Conservation (phyloP, 2,888 invertebrate species). For the Tigriopus californicus region DNA sequence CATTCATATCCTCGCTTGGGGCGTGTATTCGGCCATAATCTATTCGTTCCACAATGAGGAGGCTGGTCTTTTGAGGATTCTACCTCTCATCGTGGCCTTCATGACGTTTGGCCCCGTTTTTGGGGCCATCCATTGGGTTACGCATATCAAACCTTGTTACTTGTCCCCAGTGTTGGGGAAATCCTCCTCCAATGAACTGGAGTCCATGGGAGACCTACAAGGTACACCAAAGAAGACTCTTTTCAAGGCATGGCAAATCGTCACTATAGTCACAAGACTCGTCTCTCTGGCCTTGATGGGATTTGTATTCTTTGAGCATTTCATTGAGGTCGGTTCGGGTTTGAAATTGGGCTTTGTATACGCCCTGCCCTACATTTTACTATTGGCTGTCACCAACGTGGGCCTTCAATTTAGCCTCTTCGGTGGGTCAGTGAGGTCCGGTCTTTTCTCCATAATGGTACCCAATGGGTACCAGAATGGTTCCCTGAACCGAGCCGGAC, state of each 20-base stretch:
- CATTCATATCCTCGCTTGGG: neutral
- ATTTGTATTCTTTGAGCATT: neutral
- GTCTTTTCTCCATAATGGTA: neutral
- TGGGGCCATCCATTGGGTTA: slow-evolving; percentile 4
- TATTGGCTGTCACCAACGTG: neutral
- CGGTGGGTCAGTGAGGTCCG: neutral
- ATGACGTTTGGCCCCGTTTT: neutral
- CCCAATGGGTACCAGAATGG: slow-evolving; percentile 1
- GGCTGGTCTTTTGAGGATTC: neutral
- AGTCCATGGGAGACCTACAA: no score
- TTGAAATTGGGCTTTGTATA: neutral
- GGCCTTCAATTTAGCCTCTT: neutral
- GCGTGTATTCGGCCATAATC: neutral
- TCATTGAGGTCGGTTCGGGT: neutral
- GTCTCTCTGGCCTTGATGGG: neutral
- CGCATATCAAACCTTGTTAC: neutral
- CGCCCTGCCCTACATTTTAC: neutral
- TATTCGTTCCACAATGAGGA: neutral
- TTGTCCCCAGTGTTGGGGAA: no score
- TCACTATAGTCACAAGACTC: neutral
- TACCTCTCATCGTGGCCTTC: neutral
- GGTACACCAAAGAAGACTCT: no score
- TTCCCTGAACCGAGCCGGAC: neutral
- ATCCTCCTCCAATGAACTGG: no score
- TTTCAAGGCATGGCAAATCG: neutral